Base-by-base conservation (phyloP, 1,140 invertebrate species). In the Pantala flavescens region DNA sequence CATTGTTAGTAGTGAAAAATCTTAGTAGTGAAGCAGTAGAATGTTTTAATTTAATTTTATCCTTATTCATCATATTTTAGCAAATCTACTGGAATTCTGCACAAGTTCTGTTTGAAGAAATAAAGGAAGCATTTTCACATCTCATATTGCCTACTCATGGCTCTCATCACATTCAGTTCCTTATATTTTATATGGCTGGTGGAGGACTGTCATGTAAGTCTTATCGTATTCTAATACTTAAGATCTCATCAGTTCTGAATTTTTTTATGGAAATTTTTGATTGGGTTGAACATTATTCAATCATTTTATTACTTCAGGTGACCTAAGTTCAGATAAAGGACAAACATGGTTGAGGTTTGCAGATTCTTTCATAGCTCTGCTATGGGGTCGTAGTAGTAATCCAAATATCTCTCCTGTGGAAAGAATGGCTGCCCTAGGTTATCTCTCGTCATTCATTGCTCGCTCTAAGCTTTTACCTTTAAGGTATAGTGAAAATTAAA, bases 301-400 rank as follows among this genome's bases (percentile, higher is more conserved):
- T 36, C 9, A 2, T 36, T 36, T 36, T 36, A 36, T 36, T 36
- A 5, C 9, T 2, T 2, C 9, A 36, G 28, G 28, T 36, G 28
- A 36, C 28, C 28, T 9, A 36, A 36, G 3, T 36, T 2, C 28
- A 36, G 28, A 36, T 9, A 21, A 63, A 63, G 49, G 49, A 5
- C 49, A 63, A 21, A 16, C 14, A 7, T 63, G 49, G 49, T 79
- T 82, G n/a, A 82, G 84, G 16, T 80, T 94, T 36, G 81, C 84
- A 12, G 89, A 92, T 77, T 85, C 84, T 14, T 93, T 93, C 81
- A 78, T 92, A n/a, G 84, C 84, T 77, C 89, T 86, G 79, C 82
- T 94, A 7, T 95, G 93, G 92, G 86, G 87, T 73, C 92, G 91
- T 83, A 87, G 92, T 63, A 86, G 85, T 70, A 84, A 90, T 82